phyloP scores from a whole-genome alignment of 2,113 vertebrate species.

The Hippocampus barbouri region DNA sequence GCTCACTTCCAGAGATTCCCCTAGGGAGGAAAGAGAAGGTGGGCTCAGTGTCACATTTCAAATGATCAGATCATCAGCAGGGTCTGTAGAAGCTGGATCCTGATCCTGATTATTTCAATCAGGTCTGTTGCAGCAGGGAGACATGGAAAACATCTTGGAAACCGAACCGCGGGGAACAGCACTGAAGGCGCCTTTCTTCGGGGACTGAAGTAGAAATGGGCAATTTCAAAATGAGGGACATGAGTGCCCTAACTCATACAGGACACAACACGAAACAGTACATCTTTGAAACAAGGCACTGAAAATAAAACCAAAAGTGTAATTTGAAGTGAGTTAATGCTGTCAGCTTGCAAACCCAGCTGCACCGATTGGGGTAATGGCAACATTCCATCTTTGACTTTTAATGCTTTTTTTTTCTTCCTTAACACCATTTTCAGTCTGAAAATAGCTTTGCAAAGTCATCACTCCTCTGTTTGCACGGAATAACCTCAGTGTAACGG shows the following conservation, averaged over 20 bases:
- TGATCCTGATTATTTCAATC: too few species aligned
- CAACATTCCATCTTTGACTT: slow-evolving; percentile 30
- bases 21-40: background rate
- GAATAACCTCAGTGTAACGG: slow-evolving; percentile 22
- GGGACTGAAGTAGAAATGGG: slow-evolving; percentile 4
- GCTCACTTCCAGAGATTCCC: slow-evolving; percentile 12
- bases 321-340: slow-evolving; percentile 5
- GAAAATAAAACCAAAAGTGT: background rate
- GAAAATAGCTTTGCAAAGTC: slow-evolving; percentile 54
- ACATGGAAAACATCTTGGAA: too few species aligned
- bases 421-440: slow-evolving; percentile 43
- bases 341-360: slow-evolving; percentile 16
- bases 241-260: background rate
- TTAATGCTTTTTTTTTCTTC: slow-evolving; percentile 28
- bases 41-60: background rate
- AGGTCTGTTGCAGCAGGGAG: too few species aligned
- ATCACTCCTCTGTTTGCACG: slow-evolving; percentile 33
- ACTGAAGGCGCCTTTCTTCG: background rate
- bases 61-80: too few species aligned
- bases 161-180: too few species aligned
- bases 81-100: too few species aligned
- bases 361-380: slow-evolving; percentile 19
- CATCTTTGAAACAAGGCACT: background rate
- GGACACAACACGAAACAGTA: background rate
- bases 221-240: background rate